Percentiles rank a stretch among this genome's conserved stretches.
Conservation (phyloP, 2,797 vertebrate species). For the Rhinella marina region DNA sequence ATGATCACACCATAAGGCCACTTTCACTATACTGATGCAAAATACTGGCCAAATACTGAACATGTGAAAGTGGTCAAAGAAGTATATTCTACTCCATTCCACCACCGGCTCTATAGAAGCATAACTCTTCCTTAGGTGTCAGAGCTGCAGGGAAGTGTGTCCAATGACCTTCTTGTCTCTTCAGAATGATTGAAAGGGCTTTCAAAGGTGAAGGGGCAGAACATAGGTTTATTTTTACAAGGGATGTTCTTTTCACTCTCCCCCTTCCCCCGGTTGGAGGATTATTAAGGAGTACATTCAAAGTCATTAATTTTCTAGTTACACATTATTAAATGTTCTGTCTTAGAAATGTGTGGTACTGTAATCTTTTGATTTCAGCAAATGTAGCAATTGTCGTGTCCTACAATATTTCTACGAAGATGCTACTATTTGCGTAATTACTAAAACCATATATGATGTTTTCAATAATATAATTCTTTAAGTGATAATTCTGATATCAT, state of each 20-base stretch:
- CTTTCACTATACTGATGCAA: no score
- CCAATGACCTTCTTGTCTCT: background rate
- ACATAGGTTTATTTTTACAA: background rate
- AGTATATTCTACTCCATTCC: background rate
- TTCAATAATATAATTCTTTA: no score
- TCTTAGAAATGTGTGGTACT: no score
- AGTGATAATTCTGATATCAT: no score
- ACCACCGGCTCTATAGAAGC: background rate
- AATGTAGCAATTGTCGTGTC: no score
- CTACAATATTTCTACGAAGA: no score
- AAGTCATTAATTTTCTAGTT: background rate
- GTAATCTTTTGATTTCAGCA: no score
- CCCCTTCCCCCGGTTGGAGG: background rate
- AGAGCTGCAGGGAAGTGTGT: background rate
- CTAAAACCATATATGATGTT: no score
- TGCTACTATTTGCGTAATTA: no score
- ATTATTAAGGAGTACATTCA: background rate
- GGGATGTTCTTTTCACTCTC: background rate
- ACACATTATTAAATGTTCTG: background rate
- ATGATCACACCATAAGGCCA: background rate
- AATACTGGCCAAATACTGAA: no score
- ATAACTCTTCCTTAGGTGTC: background rate
- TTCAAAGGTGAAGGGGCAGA: background rate
- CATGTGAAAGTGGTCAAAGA: no score
- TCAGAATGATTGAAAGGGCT: background rate